Conservation (phyloP, 2,113 vertebrate species). For the Phalacrocorax aristotelis region DNA sequence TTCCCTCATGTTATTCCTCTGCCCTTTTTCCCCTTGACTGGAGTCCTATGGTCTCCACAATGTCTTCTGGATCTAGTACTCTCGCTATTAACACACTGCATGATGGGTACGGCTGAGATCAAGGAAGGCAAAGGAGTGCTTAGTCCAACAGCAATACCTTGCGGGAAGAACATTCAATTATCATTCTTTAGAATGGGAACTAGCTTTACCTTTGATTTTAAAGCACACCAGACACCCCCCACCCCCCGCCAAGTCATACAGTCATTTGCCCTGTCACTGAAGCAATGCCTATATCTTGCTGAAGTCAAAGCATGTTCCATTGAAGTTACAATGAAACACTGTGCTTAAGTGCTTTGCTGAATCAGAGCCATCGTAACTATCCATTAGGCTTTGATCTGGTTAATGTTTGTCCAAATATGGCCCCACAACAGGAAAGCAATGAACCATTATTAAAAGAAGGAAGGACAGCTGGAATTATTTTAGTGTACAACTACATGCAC, state of each 20-base stretch:
- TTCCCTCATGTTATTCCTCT: not conserved
- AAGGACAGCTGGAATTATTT: conserved; percentile 65
- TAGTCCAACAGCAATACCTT: not conserved
- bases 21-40: not conserved
- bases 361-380: conserved; percentile 61
- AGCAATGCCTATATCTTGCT: not conserved
- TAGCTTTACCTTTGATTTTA: not conserved
- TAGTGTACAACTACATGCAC: conserved; percentile 37
- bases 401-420: conserved; percentile 68
- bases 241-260: not conserved
- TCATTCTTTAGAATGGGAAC: not conserved
- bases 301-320: conserved; percentile 44
- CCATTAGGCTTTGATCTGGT: conserved; percentile 70
- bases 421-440: conserved; percentile 50
- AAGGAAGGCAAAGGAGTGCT: not conserved
- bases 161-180: not conserved
- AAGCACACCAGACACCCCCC: not conserved
- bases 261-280: not conserved
- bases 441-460: conserved; percentile 63
- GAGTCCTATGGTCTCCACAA: not conserved
- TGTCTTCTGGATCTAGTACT: not conserved
- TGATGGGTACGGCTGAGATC: rapidly evolving
- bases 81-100: not conserved
- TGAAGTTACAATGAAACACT: conserved; percentile 54
- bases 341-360: conserved; percentile 65